Evolutionary conservation across 2,797 vertebrate genomes (phyloP), one percentile per base, ranked within the genome.

Genomic region (Anniella stebbinsi): DNA sequence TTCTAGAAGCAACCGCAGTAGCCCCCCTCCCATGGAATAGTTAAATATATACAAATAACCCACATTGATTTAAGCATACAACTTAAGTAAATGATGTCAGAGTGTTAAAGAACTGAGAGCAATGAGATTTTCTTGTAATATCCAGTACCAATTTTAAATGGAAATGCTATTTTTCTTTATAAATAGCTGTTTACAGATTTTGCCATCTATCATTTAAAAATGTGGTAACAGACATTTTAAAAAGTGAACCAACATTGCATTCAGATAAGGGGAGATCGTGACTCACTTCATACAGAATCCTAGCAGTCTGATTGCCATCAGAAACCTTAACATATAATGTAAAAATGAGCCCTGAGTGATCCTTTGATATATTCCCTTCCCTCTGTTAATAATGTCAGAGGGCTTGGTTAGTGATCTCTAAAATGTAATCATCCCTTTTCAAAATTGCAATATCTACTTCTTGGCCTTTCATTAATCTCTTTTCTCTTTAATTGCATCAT

Each of bases 281-380:
- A 70, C 23, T 72, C 48, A 78, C 33, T 78, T 78, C 63, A 33
- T 51, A 88, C 33, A 6, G 36, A 36, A 48, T 73, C 60, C 21
- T 84, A 33, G 81, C 30, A 41, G 30, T 23, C 4, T n/a, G 6
- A 2, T 77, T 84, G 41, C 41, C 41, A 76, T 51, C 21, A 10
- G 60, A 84, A 77, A 41, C 25, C 28, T 76, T 41, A 76, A 84
- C 60, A 48, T 23, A 30, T 66, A 15, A 10, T 17, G 33, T 33
- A 73, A 48, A 75, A 76, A 84, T 66, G 67, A 25, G 13, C 8
- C 45, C 66, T 87, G 9, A 85, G 23, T 66, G 82, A 57, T 90
- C 88, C 86, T 30, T 91, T 94, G 72, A 82, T 86, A 81, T 17
- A 67, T 88, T 91, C 76, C 70, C 2, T 17, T 48, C 33, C 45